Evolutionary conservation across 2,797 vertebrate species (phyloP), one percentile per base, ranked within the genome.

Genomic region (Danionella dracula): DNA sequence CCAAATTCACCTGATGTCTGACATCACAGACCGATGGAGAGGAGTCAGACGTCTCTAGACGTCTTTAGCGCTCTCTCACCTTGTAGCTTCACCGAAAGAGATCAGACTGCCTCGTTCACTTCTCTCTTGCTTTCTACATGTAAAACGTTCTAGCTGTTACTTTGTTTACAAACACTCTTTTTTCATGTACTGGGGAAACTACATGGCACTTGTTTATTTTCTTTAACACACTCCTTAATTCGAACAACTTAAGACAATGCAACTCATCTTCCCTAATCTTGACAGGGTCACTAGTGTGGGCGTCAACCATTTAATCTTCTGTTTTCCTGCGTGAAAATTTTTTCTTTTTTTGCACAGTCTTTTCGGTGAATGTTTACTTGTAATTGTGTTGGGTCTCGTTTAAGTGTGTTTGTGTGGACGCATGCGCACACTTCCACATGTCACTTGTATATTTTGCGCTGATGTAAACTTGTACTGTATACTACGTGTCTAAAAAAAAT

Each of bases 301-400:
- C 51, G 56, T 60, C 38, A 48, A 27, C 49, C 13, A 16, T 29
- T 4, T 37, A 46, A 41, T 45, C 32, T 53, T 56, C 53, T 73
- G 75, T 73, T 64, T 67, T 19, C n/a, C 35, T 65, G 76, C 62
- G n/a, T n/a, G n/a, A n/a, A n/a, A 42, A 66, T 84, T 86, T 85
- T 82, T 79, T 62, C 35, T 78, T 71, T 76, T 70, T 89, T 90
- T 88, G 86, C 88, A 90, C 87, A 88, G 74, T 64, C 79, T 86
- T 79, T 82, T 74, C 79, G 78, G 84, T 87, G 81, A 86, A 83
- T 81, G 82, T 88, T 82, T 73, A 79, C 71, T 72, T 79, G 74
- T 80, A 74, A 70, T 70, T 76, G 77, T 81, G 68, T 61, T 76
- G 64, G 44, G 58, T 81, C 69, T 23, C 49, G 57, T 66, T 70